Evolutionary conservation across 1,140 invertebrate species (phyloP), one percentile per base, ranked within the genome.

Genomic region (Macrostomum lignano): DNA sequence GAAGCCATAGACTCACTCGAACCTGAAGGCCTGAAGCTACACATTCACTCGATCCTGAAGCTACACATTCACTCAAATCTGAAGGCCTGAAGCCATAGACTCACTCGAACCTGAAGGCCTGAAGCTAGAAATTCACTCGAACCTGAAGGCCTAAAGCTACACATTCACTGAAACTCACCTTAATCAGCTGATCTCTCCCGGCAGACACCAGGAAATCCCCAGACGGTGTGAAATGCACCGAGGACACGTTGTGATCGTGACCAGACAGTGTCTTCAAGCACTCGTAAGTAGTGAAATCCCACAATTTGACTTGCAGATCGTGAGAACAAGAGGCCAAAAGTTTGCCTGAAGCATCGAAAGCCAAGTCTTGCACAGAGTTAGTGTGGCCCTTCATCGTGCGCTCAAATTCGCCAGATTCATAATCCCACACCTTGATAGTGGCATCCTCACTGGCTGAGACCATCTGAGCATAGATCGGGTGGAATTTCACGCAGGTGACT

Each of bases 371-470:
- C 31, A 98, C 81, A 44, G 79, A 78, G 59, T 94, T 82, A 41
- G 84, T 93, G 59, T 98, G 88, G 17, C 86, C 88, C 61, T 94
- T 94, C 2, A 98, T 62, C 36, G 82, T 88, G 52, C 77, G 70
- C 62, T 96, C 88, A 55, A 79, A 94, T 52, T 94, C 82, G 31
- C 88, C 88, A 40, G 73, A 84, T 61, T 96, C 88, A 58, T 84
- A 94, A 59, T 98, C 88, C 86, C 86, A 96, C 40, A 93, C 72
- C 65, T 88, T 93, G 45, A 96, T 82, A 26, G 82, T 88, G 11
- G 82, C 82, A 62, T 98, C 88, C 65, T 96, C 84, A 47, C 79
- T 86, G 7, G 79, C 71, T 19, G 81, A 84, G 10, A 86, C 78
- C 65, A 93, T 71, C 40, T 91, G 63, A 64, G 71, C 81, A 62